Conservation (phyloP, 2,113 vertebrate species). For the Vulpes lagopus region DNA sequence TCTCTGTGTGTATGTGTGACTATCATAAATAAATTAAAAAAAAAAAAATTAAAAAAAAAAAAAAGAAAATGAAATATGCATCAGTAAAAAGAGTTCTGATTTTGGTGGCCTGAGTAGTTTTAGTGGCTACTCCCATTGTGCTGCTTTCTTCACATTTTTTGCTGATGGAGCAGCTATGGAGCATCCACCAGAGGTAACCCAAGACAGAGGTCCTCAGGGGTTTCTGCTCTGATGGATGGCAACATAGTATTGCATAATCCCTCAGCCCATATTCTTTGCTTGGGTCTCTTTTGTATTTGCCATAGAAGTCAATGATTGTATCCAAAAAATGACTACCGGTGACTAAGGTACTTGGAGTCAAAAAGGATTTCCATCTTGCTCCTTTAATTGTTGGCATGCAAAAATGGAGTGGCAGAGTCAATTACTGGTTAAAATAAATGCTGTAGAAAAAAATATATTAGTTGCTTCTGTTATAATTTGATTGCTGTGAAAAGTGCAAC, state of each 20-base stretch:
- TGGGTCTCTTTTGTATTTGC: neutral
- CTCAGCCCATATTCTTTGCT: neutral
- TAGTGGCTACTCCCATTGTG: neutral
- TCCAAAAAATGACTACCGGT: neutral
- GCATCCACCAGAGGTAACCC: neutral
- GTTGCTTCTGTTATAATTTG: neutral
- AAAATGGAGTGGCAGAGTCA: neutral
- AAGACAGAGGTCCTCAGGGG: neutral
- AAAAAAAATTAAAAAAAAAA: too few species aligned
- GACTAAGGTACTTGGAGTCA: neutral
- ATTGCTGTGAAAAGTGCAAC: neutral
- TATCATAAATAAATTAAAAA: too few species aligned
- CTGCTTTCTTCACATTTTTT: neutral
- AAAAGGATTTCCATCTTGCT: neutral
- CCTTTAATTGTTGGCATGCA: neutral
- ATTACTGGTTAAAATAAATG: neutral
- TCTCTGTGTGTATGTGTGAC: too few species aligned
- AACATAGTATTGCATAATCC: neutral
- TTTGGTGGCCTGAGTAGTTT: neutral
- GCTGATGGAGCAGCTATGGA: neutral
- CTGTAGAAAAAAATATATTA: neutral
- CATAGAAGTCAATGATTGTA: neutral
- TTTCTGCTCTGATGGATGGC: neutral
- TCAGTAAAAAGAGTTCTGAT: neutral
- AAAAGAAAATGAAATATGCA: neutral